Conservation (phyloP, 2,888 invertebrate species). For the Bibio marci region DNA sequence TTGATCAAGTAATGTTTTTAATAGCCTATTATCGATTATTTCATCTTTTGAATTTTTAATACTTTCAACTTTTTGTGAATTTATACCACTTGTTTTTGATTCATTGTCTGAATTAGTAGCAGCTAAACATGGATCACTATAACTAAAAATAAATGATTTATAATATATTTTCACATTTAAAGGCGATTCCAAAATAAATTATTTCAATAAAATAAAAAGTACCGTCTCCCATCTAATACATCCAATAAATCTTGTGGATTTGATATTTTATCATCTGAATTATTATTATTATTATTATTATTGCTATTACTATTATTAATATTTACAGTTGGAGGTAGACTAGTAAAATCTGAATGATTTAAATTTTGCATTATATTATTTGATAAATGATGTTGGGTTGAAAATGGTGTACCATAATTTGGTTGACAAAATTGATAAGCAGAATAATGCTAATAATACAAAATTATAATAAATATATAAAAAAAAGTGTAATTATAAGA, state of each 20-base stretch:
- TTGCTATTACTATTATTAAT: slow-evolving; percentile 14
- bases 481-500: no score
- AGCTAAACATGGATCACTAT: slow-evolving; percentile 28
- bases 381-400: neutral
- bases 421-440: no score
- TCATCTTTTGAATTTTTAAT: slow-evolving; percentile 13
- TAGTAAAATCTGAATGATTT: slow-evolving; percentile 37
- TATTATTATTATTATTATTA: neutral
- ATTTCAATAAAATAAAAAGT: no score
- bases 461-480: no score
- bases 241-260: neutral
- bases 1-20: slow-evolving; percentile 47
- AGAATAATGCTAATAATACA: no score
- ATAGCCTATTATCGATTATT: slow-evolving; percentile 24
- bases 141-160: slow-evolving; percentile 18
- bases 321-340: slow-evolving; percentile 53
- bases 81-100: slow-evolving; percentile 15
- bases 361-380: slow-evolving; percentile 17
- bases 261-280: no score
- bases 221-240: neutral
- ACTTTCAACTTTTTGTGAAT: neutral
- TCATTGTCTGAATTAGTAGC: slow-evolving; percentile 26
- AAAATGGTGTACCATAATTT: no score
- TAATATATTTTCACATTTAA: neutral
- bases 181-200: no score